Percentiles rank a stretch among this genome's conserved stretches.
These are phyloP conservation scores for Cheilinus undulatus DNA, from an alignment of 2,113 vertebrate species.

Conservation along the genomic window DNA sequence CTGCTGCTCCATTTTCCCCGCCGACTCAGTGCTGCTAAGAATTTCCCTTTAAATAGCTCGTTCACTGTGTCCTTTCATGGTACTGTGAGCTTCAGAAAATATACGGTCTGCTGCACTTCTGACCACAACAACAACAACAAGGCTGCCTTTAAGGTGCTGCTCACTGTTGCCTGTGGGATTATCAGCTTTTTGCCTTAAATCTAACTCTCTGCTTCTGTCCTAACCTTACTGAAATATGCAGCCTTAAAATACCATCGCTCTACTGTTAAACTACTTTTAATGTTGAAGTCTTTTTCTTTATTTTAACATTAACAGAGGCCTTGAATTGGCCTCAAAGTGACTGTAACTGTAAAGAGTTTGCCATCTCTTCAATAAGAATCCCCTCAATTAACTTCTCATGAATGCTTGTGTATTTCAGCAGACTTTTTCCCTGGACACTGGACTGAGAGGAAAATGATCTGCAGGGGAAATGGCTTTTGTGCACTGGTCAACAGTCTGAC, in stretches of 20 bases:
- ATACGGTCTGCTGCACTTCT: slow-evolving; percentile 31
- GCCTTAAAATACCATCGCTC: background rate
- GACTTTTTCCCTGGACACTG: background rate
- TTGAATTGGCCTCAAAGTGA: background rate
- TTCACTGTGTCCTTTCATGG: slow-evolving; percentile 41
- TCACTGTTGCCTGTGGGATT: slow-evolving; percentile 24
- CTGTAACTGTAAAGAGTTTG: background rate
- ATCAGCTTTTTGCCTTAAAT: slow-evolving; percentile 6
- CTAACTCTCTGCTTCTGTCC: background rate
- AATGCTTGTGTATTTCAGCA: background rate
- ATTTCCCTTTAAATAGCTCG: slow-evolving; percentile 28
- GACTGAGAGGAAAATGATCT: background rate
- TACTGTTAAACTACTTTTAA: background rate
- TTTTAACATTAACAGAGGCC: slow-evolving; percentile 3
- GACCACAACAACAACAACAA: slow-evolving; percentile 46
- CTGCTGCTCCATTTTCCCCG: slow-evolving; percentile 31
- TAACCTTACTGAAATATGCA: background rate
- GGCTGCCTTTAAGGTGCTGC: slow-evolving; percentile 22
- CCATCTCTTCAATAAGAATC: background rate
- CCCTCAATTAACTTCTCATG: background rate
- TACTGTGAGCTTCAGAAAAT: slow-evolving; percentile 38
- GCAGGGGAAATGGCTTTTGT: slow-evolving; percentile 15
- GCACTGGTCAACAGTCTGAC: slow-evolving; percentile 18
- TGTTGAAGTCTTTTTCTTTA: background rate
- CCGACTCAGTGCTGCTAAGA: background rate